Evolutionary conservation across 1,140 invertebrate genomes (phyloP).

Genomic region (Rhopalosiphum maidis): DNA sequence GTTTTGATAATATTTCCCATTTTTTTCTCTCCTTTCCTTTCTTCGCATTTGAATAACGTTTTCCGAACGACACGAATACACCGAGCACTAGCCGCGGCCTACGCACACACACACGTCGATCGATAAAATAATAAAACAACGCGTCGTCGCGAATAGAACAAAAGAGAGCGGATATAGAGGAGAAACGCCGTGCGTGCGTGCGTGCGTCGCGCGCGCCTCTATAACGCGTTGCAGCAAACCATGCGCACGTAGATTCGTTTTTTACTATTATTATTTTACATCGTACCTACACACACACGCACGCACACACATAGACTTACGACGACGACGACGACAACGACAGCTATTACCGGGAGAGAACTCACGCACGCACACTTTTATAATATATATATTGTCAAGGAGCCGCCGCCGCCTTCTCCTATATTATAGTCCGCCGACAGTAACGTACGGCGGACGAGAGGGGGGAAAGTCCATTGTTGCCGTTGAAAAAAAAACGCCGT

Average conservation of each 20-base stretch:
- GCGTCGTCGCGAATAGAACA: constrained; percentile 44
- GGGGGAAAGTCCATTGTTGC: constrained; percentile 38
- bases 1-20: neutral
- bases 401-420: constrained; percentile 31
- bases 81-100: neutral
- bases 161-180: constrained; percentile 45
- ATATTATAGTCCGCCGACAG: constrained; percentile 1
- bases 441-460: neutral
- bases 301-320: neutral
- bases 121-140: constrained; percentile 42
- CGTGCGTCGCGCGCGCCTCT: neutral
- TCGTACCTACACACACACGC: neutral
- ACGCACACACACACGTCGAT: constrained; percentile 10
- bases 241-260: neutral
- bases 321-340: neutral
- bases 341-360: constrained; percentile 17
- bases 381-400: constrained; percentile 43
- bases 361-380: neutral
- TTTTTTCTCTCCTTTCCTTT: neutral
- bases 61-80: neutral
- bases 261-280: constrained; percentile 17
- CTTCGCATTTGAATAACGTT: neutral
- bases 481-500: constrained; percentile 37
- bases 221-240: neutral
- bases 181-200: constrained; percentile 31